A percentile compares a stretch with the other conserved stretches of the same genome.
These are phyloP conservation scores for Acropora tenuis DNA, from an alignment of 64 coral and sea anemone genomes.

Conservation along the genomic window DNA sequence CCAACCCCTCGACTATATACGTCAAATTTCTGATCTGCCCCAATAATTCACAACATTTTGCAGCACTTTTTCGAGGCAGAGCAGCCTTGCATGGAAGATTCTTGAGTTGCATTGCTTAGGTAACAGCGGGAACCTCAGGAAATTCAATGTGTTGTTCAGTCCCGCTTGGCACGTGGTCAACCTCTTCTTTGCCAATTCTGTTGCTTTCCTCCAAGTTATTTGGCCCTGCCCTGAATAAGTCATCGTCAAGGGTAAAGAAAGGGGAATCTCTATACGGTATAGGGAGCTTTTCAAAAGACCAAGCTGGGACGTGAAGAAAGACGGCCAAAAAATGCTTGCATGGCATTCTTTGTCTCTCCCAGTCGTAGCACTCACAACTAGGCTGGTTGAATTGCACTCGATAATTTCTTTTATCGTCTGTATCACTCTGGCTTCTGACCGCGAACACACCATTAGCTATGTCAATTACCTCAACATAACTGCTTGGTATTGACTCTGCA, in stretches of 20 bases:
- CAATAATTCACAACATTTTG: constrained; percentile 15
- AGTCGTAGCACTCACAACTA: constrained; percentile 36
- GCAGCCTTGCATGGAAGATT: neutral
- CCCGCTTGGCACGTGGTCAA: neutral
- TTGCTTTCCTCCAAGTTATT: neutral
- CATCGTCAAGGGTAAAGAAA: constrained; percentile 42
- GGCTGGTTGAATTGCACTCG: constrained; percentile 24
- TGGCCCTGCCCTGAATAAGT: constrained; percentile 1
- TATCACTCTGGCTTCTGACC: constrained; percentile 38
- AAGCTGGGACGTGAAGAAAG: constrained; percentile 28
- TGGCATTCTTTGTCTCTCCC: constrained; percentile 36
- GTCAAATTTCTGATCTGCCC: constrained; percentile 23
- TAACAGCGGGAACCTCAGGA: neutral
- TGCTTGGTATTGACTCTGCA: constrained; percentile 35
- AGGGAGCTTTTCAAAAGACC: constrained; percentile 48
- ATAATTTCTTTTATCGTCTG: neutral
- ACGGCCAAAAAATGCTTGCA: constrained; percentile 76
- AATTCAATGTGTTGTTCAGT: neutral
- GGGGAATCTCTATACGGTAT: constrained; percentile 52
- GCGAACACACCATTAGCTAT: constrained; percentile 13
- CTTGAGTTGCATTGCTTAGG: neutral
- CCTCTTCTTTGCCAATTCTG: neutral
- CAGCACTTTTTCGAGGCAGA: neutral
- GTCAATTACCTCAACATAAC: constrained; percentile 7
- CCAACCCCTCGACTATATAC: constrained; percentile 19